These are phyloP conservation scores for Metellina segmentata DNA, from an alignment of 2,888 invertebrate genomes.

Conservation along the genomic window DNA sequence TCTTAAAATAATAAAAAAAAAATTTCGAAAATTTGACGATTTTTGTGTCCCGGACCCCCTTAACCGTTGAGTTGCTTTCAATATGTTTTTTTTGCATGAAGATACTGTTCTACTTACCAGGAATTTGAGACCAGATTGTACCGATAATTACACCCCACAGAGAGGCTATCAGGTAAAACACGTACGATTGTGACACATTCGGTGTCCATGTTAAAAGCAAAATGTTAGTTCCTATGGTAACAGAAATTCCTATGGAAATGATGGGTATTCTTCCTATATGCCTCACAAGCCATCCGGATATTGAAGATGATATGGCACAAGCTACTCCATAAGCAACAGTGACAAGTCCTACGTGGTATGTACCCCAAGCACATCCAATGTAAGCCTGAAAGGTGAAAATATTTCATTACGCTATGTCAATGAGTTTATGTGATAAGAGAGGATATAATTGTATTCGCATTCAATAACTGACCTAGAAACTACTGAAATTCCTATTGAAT, in stretches of 20 bases:
- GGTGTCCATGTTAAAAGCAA: slow-evolving; percentile 93
- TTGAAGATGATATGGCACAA: slow-evolving; percentile 93
- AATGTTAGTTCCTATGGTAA: slow-evolving; percentile 89
- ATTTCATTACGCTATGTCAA: too few relatives aligned
- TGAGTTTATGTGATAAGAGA: too few relatives aligned
- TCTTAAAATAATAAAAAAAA: too few relatives aligned
- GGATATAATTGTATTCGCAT: too few relatives aligned
- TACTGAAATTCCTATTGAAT: too few relatives aligned
- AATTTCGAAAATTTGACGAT: too few relatives aligned
- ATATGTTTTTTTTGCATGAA: too few relatives aligned
- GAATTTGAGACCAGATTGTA: slow-evolving; percentile 98
- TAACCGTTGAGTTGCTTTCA: too few relatives aligned
- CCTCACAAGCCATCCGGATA: slow-evolving; percentile 95
- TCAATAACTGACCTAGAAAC: too few relatives aligned
- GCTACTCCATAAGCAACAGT: slow-evolving; percentile 98
- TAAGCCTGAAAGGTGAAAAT: slow-evolving; percentile 85
- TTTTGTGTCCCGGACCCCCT: too few relatives aligned
- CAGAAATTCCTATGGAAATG: slow-evolving; percentile 87
- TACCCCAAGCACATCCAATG: slow-evolving; percentile 91
- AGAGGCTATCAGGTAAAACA: slow-evolving; percentile 94
- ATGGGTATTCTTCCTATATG: slow-evolving; percentile 93
- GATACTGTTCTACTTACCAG: slow-evolving; percentile 85
- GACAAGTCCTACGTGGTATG: slow-evolving; percentile 96
- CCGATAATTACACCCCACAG: slow-evolving; percentile 97
- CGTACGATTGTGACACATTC: slow-evolving; percentile 88